phyloP scores from a whole-genome alignment of 2,888 invertebrate genomes.

The Caenorhabditis auriculariae region DNA sequence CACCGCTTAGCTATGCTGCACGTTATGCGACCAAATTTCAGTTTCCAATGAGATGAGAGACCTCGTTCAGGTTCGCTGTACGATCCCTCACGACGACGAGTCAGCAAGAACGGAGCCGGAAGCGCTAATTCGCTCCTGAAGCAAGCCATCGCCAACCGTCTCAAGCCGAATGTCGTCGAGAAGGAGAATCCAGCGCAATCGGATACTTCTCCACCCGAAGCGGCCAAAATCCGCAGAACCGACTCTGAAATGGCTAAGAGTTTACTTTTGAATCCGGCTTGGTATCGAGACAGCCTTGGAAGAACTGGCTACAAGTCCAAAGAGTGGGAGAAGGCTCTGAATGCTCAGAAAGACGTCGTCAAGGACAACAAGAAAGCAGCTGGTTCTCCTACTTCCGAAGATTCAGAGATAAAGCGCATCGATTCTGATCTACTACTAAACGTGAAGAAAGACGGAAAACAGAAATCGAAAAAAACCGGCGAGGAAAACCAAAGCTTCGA shows the following conservation, averaged over 20 bases:
- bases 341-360: slow-evolving; percentile 44
- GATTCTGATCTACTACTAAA: slow-evolving; percentile 17
- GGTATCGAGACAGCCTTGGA: slow-evolving; percentile 59
- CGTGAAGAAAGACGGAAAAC: slow-evolving; percentile 9
- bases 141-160: slow-evolving; percentile 57
- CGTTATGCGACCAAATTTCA: too few relatives aligned
- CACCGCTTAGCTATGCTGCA: slow-evolving; percentile 3
- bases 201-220: slow-evolving; percentile 7
- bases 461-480: too few relatives aligned
- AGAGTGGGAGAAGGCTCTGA: slow-evolving; percentile 43
- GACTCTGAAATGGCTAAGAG: slow-evolving; percentile 53
- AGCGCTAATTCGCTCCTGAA: slow-evolving; percentile 50
- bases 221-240: slow-evolving; percentile 25
- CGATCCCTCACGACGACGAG: slow-evolving; percentile 25
- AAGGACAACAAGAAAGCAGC: slow-evolving; percentile 26
- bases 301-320: slow-evolving; percentile 50
- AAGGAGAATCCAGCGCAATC: slow-evolving; percentile 9
- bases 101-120: slow-evolving; percentile 16
- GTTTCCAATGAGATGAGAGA: slow-evolving; percentile 13
- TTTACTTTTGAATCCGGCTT: slow-evolving; percentile 53
- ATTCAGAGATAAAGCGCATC: slow-evolving; percentile 19
- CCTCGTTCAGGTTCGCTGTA: slow-evolving; percentile 32
- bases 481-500: neutral
- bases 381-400: slow-evolving; percentile 6
- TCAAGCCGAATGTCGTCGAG: slow-evolving; percentile 15